Conservation (phyloP, 1,140 invertebrate species). For the Mactra quadrangularis region DNA sequence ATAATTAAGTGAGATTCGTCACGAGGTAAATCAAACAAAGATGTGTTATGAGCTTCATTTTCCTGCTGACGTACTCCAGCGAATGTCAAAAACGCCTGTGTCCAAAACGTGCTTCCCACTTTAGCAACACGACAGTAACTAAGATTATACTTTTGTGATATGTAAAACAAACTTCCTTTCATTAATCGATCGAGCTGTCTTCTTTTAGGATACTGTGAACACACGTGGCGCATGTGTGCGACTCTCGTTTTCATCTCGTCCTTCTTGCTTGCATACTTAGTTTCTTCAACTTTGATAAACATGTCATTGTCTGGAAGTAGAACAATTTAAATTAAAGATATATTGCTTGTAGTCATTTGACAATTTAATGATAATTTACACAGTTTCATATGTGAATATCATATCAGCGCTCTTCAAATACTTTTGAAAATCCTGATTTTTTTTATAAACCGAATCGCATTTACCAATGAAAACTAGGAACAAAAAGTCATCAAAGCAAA, state of each 20-base stretch:
- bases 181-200: not conserved
- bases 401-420: too few species aligned
- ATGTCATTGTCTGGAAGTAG: too few species aligned
- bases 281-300: too few species aligned
- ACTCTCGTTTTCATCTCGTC: conserved; percentile 4
- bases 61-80: not conserved
- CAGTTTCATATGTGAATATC: too few species aligned
- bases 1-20: conserved; percentile 32
- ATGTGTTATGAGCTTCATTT: not conserved
- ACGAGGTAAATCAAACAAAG: conserved; percentile 15
- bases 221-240: conserved; percentile 2
- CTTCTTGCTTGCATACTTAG: not conserved
- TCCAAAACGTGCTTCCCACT: conserved; percentile 48
- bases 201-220: conserved; percentile 11
- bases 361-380: too few species aligned
- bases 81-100: conserved; percentile 36
- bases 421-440: too few species aligned
- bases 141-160: conserved; percentile 37
- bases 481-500: too few species aligned
- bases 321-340: too few species aligned
- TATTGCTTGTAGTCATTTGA: too few species aligned
- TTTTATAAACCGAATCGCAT: too few species aligned
- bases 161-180: conserved; percentile 24
- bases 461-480: too few species aligned
- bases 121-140: conserved; percentile 50